Base-by-base conservation (phyloP, 2,797 vertebrate species). In the Sebastes vulpes region DNA sequence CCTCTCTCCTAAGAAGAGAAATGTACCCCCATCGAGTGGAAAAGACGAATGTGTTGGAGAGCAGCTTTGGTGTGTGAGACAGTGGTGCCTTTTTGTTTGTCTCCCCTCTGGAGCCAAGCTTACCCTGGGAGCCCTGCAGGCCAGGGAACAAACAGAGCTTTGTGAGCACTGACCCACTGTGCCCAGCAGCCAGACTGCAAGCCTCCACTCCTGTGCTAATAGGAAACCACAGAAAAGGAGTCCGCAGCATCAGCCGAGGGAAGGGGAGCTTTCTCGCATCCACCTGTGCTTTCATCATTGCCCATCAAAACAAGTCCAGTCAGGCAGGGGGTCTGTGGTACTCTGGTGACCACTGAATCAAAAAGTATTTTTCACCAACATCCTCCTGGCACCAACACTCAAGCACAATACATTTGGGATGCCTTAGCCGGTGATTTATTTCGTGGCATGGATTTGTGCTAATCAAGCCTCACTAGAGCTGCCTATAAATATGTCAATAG, bases 71-170 rank as follows among this genome's bases (percentile, higher is more conserved):
- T 54, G 89, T 84, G 89, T 65, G 83, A 95, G 90, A 95, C 92
- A 95, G 91, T 91, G 89, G 89, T 70, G 86, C 84, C 92, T 94
- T 95, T 93, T 92, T 93, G 89, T 93, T 90, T 92, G 90, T 84
- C 89, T 93, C 86, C 90, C 91, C 89, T 92, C 92, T 94, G 90
- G 94, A 95, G 92, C 96, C 95, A 93, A 89, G 93, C 78, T 86
- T 95, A 95, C 97, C 97, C 93, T 85, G 96, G 95, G 95, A 97
- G 95, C 94, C 97, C 93, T 95, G 90, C 87, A 94, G 94, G 95
- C 96, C 96, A 75, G 91, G 72, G 93, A 97, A 98, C 96, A 98
- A 97, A 96, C 94, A 92, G 84, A 76, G 76, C 95, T 97, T 95
- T 97, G 96, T 97, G 89, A 93, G 91, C 91, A 79, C 82, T 89